phyloP scores from a whole-genome alignment of 2,113 vertebrate genomes.

The Camelus dromedarius region DNA sequence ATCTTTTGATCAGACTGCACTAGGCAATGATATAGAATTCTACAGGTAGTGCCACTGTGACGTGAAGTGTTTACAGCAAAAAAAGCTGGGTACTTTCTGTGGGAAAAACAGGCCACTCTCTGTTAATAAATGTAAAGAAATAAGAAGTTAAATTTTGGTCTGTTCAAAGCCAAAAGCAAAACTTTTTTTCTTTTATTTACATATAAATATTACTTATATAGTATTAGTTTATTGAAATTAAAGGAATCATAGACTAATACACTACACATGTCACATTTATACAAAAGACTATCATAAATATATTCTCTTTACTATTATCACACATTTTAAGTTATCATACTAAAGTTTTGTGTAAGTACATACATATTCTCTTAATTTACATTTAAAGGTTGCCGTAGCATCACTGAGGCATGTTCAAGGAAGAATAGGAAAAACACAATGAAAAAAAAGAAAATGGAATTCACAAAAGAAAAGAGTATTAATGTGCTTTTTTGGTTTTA shows the following conservation, averaged over 20 bases:
- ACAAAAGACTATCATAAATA: neutral
- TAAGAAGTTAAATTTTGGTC: constrained; percentile 69
- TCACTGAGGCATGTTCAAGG: neutral
- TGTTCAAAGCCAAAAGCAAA: constrained; percentile 67
- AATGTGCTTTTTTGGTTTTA: neutral
- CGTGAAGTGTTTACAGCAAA: constrained; percentile 47
- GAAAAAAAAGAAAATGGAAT: neutral
- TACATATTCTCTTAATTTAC: neutral
- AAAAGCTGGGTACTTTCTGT: constrained; percentile 50
- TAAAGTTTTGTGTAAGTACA: neutral
- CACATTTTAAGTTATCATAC: constrained; percentile 21
- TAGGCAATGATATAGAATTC: constrained; percentile 48
- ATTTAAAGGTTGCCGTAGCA: neutral
- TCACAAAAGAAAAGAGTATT: neutral
- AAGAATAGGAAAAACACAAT: neutral
- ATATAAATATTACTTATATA: constrained; percentile 64
- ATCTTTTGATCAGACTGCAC: constrained; percentile 51
- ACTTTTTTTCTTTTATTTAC: constrained; percentile 61
- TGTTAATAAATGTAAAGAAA: constrained; percentile 59
- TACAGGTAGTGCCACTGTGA: constrained; percentile 25
- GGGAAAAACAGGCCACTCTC: constrained; percentile 50
- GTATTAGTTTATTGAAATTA: constrained; percentile 7
- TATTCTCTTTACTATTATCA: neutral
- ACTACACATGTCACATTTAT: neutral
- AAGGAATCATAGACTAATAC: constrained; percentile 43